Percentiles rank a stretch among this genome's conserved stretches.
These are phyloP conservation scores for Chelonus formosanus DNA, from an alignment of 2,888 invertebrate species.

Conservation along the genomic window DNA sequence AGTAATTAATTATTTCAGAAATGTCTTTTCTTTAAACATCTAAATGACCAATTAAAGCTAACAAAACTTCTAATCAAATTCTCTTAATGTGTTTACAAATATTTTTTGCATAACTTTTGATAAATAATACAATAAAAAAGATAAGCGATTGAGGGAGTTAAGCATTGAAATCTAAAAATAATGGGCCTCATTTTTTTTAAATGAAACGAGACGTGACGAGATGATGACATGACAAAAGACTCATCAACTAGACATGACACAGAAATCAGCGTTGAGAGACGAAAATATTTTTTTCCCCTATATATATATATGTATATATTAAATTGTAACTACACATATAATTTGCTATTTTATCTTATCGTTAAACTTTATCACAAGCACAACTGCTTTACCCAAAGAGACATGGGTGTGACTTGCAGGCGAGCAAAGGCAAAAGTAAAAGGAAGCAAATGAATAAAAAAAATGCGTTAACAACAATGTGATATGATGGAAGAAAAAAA, in stretches of 20 bases:
- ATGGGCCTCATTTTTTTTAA: conserved; percentile 4
- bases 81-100: too few species aligned
- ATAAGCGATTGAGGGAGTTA: not conserved
- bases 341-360: conserved; percentile 40
- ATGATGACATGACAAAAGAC: conserved; percentile 19
- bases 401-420: conserved; percentile 19
- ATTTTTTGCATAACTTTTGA: too few species aligned
- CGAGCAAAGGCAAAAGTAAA: too few species aligned
- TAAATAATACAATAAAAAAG: too few species aligned
- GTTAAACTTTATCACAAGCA: conserved; percentile 20
- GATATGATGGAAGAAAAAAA: too few species aligned
- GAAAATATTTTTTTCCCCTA: not conserved
- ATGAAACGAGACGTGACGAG: conserved; percentile 26
- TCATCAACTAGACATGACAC: conserved; percentile 8
- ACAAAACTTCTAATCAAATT: too few species aligned
- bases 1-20: too few species aligned
- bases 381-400: conserved; percentile 29
- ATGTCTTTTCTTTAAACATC: too few species aligned
- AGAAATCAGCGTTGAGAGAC: not conserved
- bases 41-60: too few species aligned
- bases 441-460: too few species aligned
- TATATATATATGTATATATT: not conserved
- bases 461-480: too few species aligned
- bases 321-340: not conserved
- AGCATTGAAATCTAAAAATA: conserved; percentile 16